Conservation (phyloP, 1,140 invertebrate species). For the Psilanteris sp. region DNA sequence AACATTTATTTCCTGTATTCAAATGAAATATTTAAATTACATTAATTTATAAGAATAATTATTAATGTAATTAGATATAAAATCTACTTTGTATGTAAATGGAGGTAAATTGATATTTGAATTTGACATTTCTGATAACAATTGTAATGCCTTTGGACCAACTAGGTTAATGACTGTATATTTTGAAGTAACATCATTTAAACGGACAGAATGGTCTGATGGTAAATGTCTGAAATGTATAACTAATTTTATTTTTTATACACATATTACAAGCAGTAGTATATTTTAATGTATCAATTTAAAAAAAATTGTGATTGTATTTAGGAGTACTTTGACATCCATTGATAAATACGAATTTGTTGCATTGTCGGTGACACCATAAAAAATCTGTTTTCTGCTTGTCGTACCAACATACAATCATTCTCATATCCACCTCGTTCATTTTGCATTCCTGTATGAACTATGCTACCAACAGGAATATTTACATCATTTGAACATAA, state of each 20-base stretch:
- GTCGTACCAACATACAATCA: constrained; percentile 88
- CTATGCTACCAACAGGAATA: constrained; percentile 86
- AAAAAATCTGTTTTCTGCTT: constrained; percentile 86
- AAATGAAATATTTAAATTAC: no score
- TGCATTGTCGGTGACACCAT: constrained; percentile 92
- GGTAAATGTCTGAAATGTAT: constrained; percentile 85
- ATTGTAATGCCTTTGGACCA: constrained; percentile 87
- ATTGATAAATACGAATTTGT: constrained; percentile 87
- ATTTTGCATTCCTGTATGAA: constrained; percentile 92
- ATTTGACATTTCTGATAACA: constrained; percentile 88
- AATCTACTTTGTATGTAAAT: constrained; percentile 88
- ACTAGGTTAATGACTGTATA: constrained; percentile 92
- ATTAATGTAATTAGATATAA: no score
- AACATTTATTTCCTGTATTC: constrained; percentile 84
- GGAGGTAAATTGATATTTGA: constrained; percentile 85
- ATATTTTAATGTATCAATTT: no score
- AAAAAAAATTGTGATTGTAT: no score
- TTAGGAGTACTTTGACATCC: constrained; percentile 86
- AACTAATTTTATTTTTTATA: no score
- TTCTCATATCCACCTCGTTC: constrained; percentile 89
- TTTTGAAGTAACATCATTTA: constrained; percentile 89
- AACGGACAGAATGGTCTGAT: constrained; percentile 82
- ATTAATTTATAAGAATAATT: neutral
- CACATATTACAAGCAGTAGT: no score
- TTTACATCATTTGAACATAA: constrained; percentile 89